A percentile compares a stretch with the other conserved stretches of the same genome.
These are phyloP conservation scores for Antechinus flavipes DNA, from an alignment of 2,113 vertebrate species.

Conservation along the genomic window DNA sequence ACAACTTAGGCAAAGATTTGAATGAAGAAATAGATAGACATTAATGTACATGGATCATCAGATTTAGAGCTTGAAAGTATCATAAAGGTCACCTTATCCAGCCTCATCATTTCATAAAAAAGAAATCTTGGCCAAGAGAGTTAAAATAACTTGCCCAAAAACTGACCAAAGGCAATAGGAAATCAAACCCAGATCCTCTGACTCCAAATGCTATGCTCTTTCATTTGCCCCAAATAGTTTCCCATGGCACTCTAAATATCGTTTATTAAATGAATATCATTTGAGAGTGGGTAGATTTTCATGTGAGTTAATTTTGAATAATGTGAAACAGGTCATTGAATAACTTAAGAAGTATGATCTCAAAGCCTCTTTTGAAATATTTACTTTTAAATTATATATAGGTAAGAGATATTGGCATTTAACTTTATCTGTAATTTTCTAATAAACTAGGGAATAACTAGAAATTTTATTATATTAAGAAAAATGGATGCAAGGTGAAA, in stretches of 20 bases:
- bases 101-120: neutral
- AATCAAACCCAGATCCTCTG: neutral
- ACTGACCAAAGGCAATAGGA: neutral
- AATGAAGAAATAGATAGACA: no score
- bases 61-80: neutral
- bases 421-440: neutral
- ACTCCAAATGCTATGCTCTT: neutral
- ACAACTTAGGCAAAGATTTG: no score
- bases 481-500: neutral
- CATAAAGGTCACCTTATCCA: neutral
- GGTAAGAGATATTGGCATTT: neutral
- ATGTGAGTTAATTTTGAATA: neutral
- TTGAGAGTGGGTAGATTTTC: neutral
- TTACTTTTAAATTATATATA: neutral
- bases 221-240: neutral
- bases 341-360: neutral
- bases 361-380: neutral
- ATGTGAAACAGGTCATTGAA: neutral
- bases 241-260: neutral
- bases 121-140: neutral
- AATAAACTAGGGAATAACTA: neutral
- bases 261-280: neutral
- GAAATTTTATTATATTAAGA: neutral
- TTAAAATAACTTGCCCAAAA: neutral
- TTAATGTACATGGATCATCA: neutral